Evolutionary conservation across 1,140 invertebrate species (phyloP).

Genomic region (Orius insidiosus): DNA sequence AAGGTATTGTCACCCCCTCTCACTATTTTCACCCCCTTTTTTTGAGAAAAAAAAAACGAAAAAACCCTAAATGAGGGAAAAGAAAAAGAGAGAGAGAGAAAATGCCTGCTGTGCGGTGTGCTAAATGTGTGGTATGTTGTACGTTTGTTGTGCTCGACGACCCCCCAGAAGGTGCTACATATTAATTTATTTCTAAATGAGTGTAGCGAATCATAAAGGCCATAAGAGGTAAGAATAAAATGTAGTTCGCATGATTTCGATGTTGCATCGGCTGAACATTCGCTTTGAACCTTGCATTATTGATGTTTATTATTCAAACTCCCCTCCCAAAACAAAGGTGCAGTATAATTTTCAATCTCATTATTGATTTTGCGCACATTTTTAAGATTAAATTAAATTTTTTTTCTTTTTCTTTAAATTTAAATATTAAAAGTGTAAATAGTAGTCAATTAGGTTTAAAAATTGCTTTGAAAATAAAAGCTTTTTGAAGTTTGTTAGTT

Average conservation of each 20-base stretch:
- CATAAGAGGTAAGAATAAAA: conserved; percentile 3
- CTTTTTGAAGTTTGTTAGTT: too few relatives aligned
- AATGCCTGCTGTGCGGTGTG: too few relatives aligned
- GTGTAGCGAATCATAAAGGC: conserved; percentile 7
- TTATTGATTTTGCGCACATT: not conserved
- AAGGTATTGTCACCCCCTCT: conserved; percentile 4
- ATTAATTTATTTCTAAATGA: conserved; percentile 6
- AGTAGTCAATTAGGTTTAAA: not conserved
- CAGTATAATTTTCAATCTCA: conserved; percentile 2
- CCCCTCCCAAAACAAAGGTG: conserved; percentile 1
- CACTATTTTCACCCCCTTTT: not conserved
- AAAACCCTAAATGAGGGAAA: too few relatives aligned
- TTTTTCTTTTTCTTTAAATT: not conserved
- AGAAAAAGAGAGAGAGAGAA: too few relatives aligned
- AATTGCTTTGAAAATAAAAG: conserved; percentile 3
- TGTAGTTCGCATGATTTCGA: too few relatives aligned
- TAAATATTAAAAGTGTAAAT: conserved; percentile 3
- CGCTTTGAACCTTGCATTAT: not conserved
- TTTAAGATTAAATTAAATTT: not conserved
- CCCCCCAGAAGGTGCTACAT: too few relatives aligned
- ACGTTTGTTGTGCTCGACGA: too few relatives aligned
- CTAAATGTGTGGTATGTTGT: too few relatives aligned
- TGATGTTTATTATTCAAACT: conserved; percentile 3
- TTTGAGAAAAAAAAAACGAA: too few relatives aligned
- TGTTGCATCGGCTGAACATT: not conserved